A percentile compares a stretch with the other conserved stretches of the same genome.
These are phyloP conservation scores for Pteropus rufus DNA, from an alignment of 2,797 vertebrate species.

Conservation along the genomic window DNA sequence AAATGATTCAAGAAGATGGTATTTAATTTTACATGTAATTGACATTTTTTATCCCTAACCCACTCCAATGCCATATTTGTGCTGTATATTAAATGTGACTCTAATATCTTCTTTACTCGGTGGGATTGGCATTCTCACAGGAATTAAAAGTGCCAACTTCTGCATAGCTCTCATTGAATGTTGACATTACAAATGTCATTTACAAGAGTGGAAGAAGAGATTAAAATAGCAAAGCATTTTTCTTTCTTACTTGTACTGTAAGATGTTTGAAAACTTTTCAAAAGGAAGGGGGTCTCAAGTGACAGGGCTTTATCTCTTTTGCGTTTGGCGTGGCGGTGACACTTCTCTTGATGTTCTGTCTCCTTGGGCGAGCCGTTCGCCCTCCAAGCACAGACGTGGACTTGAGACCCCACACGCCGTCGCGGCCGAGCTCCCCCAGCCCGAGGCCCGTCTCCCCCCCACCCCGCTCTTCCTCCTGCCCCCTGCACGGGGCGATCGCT, in stretches of 20 bases:
- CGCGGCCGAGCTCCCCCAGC: accelerated
- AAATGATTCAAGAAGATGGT: not conserved
- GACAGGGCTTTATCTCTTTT: not conserved
- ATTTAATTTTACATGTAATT: not conserved
- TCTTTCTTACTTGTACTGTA: not conserved
- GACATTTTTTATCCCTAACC: not conserved
- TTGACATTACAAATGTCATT: not conserved
- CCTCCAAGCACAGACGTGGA: not conserved
- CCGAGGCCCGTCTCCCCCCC: not conserved
- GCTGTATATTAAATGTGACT: not conserved
- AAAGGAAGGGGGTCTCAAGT: not conserved
- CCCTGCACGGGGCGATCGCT: not conserved
- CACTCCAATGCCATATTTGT: not conserved
- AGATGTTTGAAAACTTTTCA: not conserved
- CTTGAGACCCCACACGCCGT: not conserved
- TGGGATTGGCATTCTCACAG: not conserved
- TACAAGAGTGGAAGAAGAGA: not conserved
- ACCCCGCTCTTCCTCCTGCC: not conserved
- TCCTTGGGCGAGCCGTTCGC: not conserved
- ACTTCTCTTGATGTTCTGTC: not conserved
- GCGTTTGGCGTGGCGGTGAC: not conserved
- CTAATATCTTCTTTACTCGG: not conserved
- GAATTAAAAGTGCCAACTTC: not conserved
- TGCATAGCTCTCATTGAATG: not conserved
- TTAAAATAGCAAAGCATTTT: not conserved